A percentile compares a stretch with the other conserved stretches of the same genome.
These are phyloP conservation scores for Panonychus citri DNA, from an alignment of 1,140 invertebrate genomes.

Conservation along the genomic window DNA sequence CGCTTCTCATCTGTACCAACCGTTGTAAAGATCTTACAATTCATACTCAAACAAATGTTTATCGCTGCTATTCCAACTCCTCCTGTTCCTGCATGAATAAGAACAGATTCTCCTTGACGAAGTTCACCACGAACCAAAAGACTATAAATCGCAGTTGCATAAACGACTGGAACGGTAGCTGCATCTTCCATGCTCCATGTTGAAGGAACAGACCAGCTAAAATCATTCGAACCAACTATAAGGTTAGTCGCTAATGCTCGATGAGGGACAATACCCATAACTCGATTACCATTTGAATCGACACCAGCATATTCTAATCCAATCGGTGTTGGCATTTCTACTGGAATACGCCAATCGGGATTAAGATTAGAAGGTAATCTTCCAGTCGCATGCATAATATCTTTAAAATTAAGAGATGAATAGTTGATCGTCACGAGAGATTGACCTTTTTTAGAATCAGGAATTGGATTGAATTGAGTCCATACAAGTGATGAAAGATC, in stretches of 20 bases:
- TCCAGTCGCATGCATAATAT: constrained; percentile 32
- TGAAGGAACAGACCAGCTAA: constrained; percentile 44
- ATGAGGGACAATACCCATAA: constrained; percentile 84
- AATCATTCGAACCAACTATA: constrained; percentile 47
- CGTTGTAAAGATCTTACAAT: neutral
- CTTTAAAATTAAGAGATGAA: constrained; percentile 4
- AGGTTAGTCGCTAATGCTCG: constrained; percentile 69
- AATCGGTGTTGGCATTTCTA: neutral
- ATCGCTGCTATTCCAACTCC: neutral
- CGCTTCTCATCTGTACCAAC: neutral
- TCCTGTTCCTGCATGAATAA: neutral
- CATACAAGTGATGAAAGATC: constrained; percentile 6
- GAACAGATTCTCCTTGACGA: neutral
- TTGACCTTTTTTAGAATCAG: neutral
- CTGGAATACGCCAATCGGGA: neutral
- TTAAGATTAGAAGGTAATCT: constrained; percentile 35
- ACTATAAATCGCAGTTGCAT: neutral
- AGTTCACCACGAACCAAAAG: neutral
- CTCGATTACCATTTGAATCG: constrained; percentile 36
- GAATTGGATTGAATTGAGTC: constrained; percentile 26
- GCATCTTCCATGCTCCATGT: neutral
- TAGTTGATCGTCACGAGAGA: constrained; percentile 33
- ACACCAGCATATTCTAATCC: constrained; percentile 50
- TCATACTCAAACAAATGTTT: neutral
- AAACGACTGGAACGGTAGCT: neutral